Evolutionary conservation across 2,113 vertebrate genomes (phyloP).

Genomic region (Rhabdomys dilectus): DNA sequence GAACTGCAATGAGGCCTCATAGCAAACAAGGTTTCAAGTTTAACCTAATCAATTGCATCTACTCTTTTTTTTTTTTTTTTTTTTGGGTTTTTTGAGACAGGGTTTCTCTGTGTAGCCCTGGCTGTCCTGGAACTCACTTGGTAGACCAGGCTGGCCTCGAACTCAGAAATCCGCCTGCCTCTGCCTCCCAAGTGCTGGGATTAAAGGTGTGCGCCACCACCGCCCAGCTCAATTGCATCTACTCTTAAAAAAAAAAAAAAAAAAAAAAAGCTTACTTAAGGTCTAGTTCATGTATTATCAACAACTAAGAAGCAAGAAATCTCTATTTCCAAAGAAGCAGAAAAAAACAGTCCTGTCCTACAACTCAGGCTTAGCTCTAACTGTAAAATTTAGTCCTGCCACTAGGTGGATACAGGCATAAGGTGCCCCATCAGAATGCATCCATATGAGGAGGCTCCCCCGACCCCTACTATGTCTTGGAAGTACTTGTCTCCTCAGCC

Average conservation of each 20-base stretch:
- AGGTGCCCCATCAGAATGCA: neutral
- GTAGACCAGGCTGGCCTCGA: too few species aligned
- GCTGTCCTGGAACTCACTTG: too few species aligned
- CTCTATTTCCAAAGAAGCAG: neutral
- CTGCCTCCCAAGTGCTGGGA: too few species aligned
- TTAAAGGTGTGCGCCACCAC: too few species aligned
- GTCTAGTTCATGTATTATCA: neutral
- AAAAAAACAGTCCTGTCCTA: neutral
- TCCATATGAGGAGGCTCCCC: neutral
- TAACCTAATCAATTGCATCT: neutral
- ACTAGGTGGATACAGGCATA: neutral
- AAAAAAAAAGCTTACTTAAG: neutral
- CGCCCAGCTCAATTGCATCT: neutral
- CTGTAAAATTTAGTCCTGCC: neutral
- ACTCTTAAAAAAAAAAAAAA: neutral
- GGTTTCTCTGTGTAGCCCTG: too few species aligned
- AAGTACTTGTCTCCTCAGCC: neutral
- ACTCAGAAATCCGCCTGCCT: too few species aligned
- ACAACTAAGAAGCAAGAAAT: constrained; percentile 2
- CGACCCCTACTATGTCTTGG: neutral
- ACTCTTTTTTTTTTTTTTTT: too few species aligned
- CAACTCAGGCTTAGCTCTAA: neutral
- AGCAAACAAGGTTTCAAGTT: neutral
- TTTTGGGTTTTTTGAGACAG: too few species aligned
- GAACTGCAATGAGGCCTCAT: neutral